phyloP scores from a whole-genome alignment of 2,888 invertebrate species.

The Acrobasis consociella region DNA sequence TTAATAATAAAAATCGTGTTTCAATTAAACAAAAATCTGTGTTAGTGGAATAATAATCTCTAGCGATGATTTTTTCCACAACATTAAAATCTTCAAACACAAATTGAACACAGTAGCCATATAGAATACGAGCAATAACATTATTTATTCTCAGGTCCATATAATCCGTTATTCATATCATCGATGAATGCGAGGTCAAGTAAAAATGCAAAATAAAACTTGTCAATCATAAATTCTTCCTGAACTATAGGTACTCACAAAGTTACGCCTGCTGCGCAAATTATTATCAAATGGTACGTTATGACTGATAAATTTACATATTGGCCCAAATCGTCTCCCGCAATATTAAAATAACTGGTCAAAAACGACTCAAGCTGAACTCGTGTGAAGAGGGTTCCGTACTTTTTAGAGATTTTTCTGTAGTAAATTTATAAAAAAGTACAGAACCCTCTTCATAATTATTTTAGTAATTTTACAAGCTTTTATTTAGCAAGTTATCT shows the following conservation, averaged over 20 bases:
- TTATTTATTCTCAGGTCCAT: background rate
- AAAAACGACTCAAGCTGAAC: constrained; percentile 10
- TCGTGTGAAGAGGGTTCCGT: no score
- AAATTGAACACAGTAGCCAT: background rate
- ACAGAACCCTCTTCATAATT: no score
- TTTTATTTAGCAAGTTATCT: no score
- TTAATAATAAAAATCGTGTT: no score
- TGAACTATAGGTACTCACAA: constrained; percentile 22
- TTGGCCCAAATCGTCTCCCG: background rate
- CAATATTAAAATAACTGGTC: constrained; percentile 22
- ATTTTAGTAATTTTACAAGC: no score
- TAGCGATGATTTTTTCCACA: no score
- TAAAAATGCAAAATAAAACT: constrained; percentile 24
- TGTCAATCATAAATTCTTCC: constrained; percentile 33
- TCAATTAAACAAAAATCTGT: no score
- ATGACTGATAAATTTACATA: constrained; percentile 28
- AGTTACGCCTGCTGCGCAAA: constrained; percentile 27
- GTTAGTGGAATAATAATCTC: no score
- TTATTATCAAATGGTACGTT: constrained; percentile 34
- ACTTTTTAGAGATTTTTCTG: no score
- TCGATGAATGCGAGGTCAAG: constrained; percentile 25
- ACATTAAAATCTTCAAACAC: background rate
- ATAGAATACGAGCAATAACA: background rate
- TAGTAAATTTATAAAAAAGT: no score
- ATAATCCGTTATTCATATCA: constrained; percentile 1